Conservation (phyloP, 2,888 invertebrate genomes). For the Leptinotarsa peninsularis region DNA sequence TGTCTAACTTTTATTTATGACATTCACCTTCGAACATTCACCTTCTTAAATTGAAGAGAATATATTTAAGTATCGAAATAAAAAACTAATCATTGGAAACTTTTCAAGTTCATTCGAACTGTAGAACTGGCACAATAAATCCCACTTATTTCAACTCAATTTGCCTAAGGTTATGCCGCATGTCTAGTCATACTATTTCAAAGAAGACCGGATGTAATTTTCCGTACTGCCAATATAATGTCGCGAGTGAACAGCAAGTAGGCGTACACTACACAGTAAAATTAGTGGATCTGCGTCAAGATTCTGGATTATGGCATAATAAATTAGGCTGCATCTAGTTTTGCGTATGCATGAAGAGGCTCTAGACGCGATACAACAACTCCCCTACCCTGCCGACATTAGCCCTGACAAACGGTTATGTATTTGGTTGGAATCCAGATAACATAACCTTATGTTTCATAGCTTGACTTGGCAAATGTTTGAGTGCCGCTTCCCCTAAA, state of each 20-base stretch:
- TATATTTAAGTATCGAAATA: background rate
- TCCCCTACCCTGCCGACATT: conserved; percentile 57
- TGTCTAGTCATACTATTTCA: conserved; percentile 59
- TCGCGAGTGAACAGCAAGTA: conserved; percentile 53
- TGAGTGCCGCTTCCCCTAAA: conserved; percentile 17
- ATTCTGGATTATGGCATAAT: conserved; percentile 56
- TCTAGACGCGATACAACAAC: conserved; percentile 25
- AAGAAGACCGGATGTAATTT: conserved; percentile 56
- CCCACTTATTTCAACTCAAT: conserved; percentile 55
- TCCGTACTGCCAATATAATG: conserved; percentile 61
- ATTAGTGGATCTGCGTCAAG: conserved; percentile 53
- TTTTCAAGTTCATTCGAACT: background rate
- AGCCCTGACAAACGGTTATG: conserved; percentile 67
- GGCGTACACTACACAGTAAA: conserved; percentile 55
- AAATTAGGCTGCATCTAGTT: conserved; percentile 53
- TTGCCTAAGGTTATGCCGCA: conserved; percentile 49
- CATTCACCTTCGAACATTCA: no score
- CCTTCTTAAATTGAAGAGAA: no score
- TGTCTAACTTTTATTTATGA: no score
- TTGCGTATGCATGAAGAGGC: conserved; percentile 52
- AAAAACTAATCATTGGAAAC: conserved; percentile 15
- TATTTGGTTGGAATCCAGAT: conserved; percentile 67
- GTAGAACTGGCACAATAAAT: conserved; percentile 44
- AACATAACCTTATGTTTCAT: conserved; percentile 64
- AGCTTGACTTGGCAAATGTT: conserved; percentile 58